Conservation (phyloP, 35 echinoderm and acorn worm species). For the Hemicentrotus pulcherrimus region DNA sequence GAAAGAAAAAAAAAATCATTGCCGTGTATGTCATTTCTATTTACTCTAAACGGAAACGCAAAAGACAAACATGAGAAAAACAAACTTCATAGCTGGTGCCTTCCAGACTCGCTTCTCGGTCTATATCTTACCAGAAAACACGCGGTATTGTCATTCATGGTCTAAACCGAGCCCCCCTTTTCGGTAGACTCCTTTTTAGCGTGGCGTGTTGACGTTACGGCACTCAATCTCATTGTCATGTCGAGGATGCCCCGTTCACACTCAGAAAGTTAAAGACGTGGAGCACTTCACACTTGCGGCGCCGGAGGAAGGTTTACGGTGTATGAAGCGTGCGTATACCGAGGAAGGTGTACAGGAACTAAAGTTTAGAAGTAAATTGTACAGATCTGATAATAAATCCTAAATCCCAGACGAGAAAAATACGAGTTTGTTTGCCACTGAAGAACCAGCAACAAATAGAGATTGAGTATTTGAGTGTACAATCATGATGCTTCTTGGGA, state of each 20-base stretch:
- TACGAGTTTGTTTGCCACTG: too few species aligned
- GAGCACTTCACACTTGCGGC: not conserved
- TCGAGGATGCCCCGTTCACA: not conserved
- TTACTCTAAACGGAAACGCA: slow-evolving; percentile 43
- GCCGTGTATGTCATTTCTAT: slow-evolving; percentile 31
- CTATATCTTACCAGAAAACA: slow-evolving; percentile 27
- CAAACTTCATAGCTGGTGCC: slow-evolving; percentile 21
- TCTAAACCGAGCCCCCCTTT: not conserved
- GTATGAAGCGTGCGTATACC: too few species aligned
- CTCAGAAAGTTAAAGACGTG: not conserved
- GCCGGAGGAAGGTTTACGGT: not conserved
- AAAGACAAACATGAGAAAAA: slow-evolving; percentile 47
- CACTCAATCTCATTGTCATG: slow-evolving; percentile 41
- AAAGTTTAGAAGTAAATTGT: not conserved
- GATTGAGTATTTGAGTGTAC: too few species aligned
- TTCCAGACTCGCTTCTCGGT: not conserved
- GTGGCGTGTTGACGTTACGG: slow-evolving; percentile 30
- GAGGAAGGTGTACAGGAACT: too few species aligned
- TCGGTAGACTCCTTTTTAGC: not conserved
- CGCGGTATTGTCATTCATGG: slow-evolving; percentile 37
- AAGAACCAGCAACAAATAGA: too few species aligned
- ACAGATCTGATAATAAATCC: not conserved
- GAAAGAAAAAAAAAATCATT: not conserved
- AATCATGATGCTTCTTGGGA: too few species aligned
- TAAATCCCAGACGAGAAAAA: not conserved